Conservation (phyloP, 2,797 vertebrate genomes). For the Clarias platycephalus region DNA sequence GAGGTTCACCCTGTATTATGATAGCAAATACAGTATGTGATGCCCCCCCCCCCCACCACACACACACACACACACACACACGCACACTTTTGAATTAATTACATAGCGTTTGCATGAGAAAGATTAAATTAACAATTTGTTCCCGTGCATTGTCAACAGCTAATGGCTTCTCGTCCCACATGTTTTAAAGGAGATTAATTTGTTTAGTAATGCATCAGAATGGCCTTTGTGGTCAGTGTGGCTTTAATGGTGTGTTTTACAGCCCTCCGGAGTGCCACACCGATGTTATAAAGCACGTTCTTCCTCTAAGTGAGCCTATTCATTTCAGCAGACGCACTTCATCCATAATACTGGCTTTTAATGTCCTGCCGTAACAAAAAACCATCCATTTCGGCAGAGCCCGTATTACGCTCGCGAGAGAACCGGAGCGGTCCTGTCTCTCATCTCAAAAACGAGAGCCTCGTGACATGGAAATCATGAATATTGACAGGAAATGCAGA, state of each 20-base stretch:
- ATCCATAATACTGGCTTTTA: conserved; percentile 46
- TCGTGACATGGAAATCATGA: conserved; percentile 59
- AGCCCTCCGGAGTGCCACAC: conserved; percentile 35
- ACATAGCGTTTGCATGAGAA: conserved; percentile 14
- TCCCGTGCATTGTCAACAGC: conserved; percentile 39
- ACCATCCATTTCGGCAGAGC: conserved; percentile 32
- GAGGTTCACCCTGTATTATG: not conserved
- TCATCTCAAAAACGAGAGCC: conserved; percentile 43
- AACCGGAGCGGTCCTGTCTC: conserved; percentile 38
- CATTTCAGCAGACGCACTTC: conserved; percentile 45
- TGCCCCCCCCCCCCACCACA: not conserved
- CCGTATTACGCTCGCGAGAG: conserved; percentile 29
- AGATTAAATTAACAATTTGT: conserved; percentile 41
- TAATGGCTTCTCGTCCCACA: conserved; percentile 40
- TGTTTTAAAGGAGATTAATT: conserved; percentile 47
- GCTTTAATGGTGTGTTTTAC: conserved; percentile 55
- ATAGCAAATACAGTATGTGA: not conserved
- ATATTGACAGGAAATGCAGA: conserved; percentile 63
- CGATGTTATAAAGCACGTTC: conserved; percentile 46
- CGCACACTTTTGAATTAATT: conserved; percentile 34
- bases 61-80: not conserved
- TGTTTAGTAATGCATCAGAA: conserved; percentile 42
- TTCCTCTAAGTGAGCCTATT: conserved; percentile 49
- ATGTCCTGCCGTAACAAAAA: conserved; percentile 36
- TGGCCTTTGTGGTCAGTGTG: conserved; percentile 48